phyloP scores from a whole-genome alignment of 2,113 vertebrate genomes.

The Apteryx mantelli region DNA sequence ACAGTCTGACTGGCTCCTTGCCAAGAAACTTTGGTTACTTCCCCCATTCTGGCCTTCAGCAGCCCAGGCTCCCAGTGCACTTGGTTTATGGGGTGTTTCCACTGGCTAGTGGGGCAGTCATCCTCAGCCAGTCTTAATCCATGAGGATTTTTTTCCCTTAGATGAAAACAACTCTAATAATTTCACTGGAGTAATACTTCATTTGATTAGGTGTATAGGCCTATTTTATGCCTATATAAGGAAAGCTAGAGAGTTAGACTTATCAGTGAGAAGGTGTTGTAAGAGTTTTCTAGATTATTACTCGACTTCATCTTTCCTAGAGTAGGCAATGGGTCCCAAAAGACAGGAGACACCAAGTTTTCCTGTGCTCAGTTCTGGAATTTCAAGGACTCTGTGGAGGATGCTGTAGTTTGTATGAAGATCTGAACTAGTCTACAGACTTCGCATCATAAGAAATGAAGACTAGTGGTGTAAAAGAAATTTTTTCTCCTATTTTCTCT shows the following conservation, averaged over 20 bases:
- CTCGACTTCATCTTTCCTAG: no score
- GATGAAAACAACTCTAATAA: not conserved
- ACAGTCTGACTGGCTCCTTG: not conserved
- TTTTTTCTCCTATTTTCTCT: not conserved
- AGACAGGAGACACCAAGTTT: not conserved
- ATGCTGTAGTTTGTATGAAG: not conserved
- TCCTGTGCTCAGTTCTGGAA: not conserved
- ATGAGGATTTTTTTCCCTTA: not conserved
- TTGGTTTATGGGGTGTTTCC: not conserved
- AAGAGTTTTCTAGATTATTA: no score
- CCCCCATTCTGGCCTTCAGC: not conserved
- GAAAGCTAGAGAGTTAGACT: no score
- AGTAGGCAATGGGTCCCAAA: not conserved
- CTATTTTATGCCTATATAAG: no score
- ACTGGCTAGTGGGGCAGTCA: not conserved
- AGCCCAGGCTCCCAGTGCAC: not conserved
- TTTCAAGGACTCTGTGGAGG: not conserved
- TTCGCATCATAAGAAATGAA: not conserved
- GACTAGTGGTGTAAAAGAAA: accelerated
- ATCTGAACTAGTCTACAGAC: not conserved
- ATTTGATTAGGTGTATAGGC: no score
- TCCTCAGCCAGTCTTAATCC: not conserved
- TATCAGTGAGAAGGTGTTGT: no score
- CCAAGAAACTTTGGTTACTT: not conserved
- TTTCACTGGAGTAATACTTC: no score